These are phyloP conservation scores for Phoenicopterus ruber DNA, from an alignment of 2,113 vertebrate species.

Conservation along the genomic window DNA sequence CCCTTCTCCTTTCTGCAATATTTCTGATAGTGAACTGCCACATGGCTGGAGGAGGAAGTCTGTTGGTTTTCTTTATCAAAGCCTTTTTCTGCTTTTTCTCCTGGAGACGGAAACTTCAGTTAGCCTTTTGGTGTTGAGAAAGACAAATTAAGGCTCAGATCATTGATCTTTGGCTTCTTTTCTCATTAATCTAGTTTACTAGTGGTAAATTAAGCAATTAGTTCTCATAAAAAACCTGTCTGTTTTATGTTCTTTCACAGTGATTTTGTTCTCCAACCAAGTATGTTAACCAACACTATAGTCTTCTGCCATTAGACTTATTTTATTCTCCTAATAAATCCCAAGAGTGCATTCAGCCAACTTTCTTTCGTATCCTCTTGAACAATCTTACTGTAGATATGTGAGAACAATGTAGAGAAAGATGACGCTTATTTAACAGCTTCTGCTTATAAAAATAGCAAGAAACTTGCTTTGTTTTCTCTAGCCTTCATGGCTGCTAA, in stretches of 20 bases:
- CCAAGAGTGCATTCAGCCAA: background rate
- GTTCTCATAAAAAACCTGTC: background rate
- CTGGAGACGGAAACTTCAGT: background rate
- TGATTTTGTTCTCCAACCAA: background rate
- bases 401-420: background rate
- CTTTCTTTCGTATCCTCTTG: background rate
- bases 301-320: background rate
- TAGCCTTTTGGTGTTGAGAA: background rate
- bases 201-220: background rate
- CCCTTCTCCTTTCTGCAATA: background rate
- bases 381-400: background rate
- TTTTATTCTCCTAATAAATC: slow-evolving; percentile 4
- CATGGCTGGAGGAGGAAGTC: background rate
- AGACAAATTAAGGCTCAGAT: background rate
- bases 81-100: background rate
- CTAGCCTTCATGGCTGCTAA: background rate
- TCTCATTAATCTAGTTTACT: background rate
- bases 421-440: background rate
- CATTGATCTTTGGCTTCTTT: background rate
- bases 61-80: background rate
- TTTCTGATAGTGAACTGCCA: background rate
- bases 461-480: background rate
- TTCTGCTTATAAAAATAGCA: background rate
- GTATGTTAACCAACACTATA: background rate
- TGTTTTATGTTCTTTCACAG: background rate